These are phyloP conservation scores for Maccullochella peelii DNA, from an alignment of 2,113 vertebrate genomes.

Conservation along the genomic window DNA sequence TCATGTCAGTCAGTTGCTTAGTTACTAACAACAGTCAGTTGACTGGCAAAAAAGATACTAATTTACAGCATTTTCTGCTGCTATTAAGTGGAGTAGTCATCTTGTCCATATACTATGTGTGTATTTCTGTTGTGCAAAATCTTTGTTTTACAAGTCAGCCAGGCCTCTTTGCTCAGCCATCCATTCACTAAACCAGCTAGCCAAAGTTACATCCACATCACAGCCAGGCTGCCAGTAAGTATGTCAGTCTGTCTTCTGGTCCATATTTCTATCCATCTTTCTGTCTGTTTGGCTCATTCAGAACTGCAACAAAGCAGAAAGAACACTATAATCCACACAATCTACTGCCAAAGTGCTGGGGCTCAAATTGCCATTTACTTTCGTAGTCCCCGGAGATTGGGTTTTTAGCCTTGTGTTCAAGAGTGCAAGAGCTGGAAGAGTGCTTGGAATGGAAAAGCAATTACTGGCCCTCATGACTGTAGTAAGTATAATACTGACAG, in stretches of 20 bases:
- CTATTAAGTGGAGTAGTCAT: not conserved
- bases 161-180: not conserved
- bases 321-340: slow-evolving; percentile 67
- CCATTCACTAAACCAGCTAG: not conserved
- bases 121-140: not conserved
- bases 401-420: slow-evolving; percentile 71
- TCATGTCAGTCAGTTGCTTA: slow-evolving; percentile 5
- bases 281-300: slow-evolving; percentile 41
- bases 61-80: not conserved
- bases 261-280: slow-evolving; percentile 16
- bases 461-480: slow-evolving; percentile 60
- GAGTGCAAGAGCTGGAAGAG: slow-evolving; percentile 66
- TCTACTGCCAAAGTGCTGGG: slow-evolving; percentile 69
- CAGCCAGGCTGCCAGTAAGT: not conserved
- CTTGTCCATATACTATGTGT: not conserved
- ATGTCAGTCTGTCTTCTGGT: not conserved
- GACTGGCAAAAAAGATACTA: not conserved
- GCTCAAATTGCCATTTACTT: slow-evolving; percentile 75
- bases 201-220: not conserved
- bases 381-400: slow-evolving; percentile 63
- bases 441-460: slow-evolving; percentile 72
- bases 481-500: slow-evolving; percentile 52
- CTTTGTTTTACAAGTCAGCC: not conserved
- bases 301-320: slow-evolving; percentile 59
- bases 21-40: not conserved